These are phyloP conservation scores for Pseudomyrmex dendroicus DNA, from an alignment of 1,140 invertebrate species.

Conservation along the genomic window DNA sequence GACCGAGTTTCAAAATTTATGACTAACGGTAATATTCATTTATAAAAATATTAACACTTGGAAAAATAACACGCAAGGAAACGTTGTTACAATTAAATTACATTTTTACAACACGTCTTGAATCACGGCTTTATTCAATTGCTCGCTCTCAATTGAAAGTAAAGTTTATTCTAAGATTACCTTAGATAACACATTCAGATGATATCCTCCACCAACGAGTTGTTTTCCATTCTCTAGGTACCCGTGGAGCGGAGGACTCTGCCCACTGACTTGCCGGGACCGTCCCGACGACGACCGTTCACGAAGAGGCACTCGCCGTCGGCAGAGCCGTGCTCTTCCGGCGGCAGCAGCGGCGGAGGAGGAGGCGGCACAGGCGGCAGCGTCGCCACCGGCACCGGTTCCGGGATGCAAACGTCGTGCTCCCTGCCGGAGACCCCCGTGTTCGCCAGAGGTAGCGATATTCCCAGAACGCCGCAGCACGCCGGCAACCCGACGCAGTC, in stretches of 20 bases:
- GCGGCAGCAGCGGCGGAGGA: constrained; percentile 79
- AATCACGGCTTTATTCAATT: no score
- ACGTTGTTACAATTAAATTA: no score
- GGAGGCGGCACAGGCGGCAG: constrained; percentile 83
- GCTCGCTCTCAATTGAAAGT: no score
- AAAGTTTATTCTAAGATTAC: no score
- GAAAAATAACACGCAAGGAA: no score
- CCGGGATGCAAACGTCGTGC: constrained; percentile 91
- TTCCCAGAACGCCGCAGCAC: constrained; percentile 90
- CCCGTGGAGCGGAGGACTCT: constrained; percentile 89
- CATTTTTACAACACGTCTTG: no score
- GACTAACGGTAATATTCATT: not conserved
- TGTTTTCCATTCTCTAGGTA: constrained; percentile 77
- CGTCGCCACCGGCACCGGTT: constrained; percentile 74
- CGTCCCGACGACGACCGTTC: constrained; percentile 84
- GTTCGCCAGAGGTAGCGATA: constrained; percentile 92
- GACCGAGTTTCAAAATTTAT: not conserved
- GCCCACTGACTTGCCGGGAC: constrained; percentile 88
- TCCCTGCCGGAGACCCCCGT: constrained; percentile 93
- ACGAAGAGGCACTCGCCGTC: constrained; percentile 84
- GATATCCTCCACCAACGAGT: not conserved
- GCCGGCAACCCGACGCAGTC: constrained; percentile 81
- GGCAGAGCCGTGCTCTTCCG: constrained; percentile 84
- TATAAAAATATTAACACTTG: no score
- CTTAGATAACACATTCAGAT: no score